Base-by-base conservation (phyloP, 2,113 vertebrate genomes). In the Protobothrops flavoviridis region DNA sequence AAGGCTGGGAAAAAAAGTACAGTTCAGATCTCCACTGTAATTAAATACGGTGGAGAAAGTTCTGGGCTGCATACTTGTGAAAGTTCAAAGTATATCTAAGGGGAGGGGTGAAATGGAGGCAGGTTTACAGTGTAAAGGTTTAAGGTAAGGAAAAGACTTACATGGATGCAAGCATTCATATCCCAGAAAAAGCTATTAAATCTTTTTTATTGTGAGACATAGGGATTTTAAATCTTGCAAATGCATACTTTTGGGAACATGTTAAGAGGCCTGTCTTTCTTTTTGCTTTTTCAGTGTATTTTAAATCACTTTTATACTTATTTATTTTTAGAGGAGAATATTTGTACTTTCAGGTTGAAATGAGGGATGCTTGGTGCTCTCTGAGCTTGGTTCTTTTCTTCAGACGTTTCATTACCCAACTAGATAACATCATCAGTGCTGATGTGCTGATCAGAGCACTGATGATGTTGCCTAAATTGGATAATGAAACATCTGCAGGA, bases 241-340 rank as follows among this genome's bases (percentile, higher is more conserved):
- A 90, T 5, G 33, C 21, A 26, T n/a, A 43, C 6, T 55, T 57
- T 23, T 23, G 24, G 53, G 20, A 43, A 48, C 29, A 11, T 74
- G 59, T 33, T 92, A 0, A 0, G 85, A 93, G 92, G 55, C n/a
- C 93, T 95, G 93, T 69, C 91, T 94, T 93, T 91, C 92, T 50
- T 15, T 85, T 59, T 43, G 87, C 92, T 90, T 88, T 92, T 94
- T 90, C 61, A 88, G 93, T 91, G 87, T 95, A 15, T 88, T 93
- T 95, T 95, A 93, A 92, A 5, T 94, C 94, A 92, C 69, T 48
- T 53, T 81, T 50, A 9, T 56, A 56, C 55, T 81, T 39, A 39
- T 1, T 81, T 74, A 74, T 33, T 39, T 74, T 17, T 74, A 64
- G 61, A 64, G 61, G 26, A 64, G 64, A 69, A 69, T n/a, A 69